phyloP scores from a whole-genome alignment of 2,888 invertebrate genomes.

The Rhimphoctona megacephalus region DNA sequence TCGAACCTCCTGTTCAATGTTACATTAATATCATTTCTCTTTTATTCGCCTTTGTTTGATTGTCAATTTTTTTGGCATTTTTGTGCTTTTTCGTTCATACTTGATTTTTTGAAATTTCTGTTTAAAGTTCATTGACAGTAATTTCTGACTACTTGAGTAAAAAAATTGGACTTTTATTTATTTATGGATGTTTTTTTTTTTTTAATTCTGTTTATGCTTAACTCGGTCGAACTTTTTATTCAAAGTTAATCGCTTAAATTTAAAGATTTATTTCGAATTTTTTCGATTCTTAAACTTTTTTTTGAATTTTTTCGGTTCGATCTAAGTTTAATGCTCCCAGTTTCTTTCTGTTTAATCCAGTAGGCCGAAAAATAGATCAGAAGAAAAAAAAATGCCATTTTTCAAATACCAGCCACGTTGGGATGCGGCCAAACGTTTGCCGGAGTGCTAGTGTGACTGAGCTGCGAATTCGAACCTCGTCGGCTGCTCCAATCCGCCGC shows the following conservation, averaged over 20 bases:
- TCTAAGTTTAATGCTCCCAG: slow-evolving; percentile 48
- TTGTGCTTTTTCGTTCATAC: neutral
- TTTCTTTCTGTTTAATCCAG: neutral
- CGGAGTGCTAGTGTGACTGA: slow-evolving; percentile 79
- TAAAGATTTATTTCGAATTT: neutral
- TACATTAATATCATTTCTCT: neutral
- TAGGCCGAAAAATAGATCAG: neutral
- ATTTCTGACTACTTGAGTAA: no score
- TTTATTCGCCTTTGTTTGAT: neutral
- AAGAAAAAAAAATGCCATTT: slow-evolving; percentile 21
- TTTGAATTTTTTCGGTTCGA: neutral
- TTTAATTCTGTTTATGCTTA: neutral
- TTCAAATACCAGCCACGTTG: slow-evolving; percentile 74
- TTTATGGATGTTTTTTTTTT: neutral
- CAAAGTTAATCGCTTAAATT: neutral
- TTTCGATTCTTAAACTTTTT: neutral
- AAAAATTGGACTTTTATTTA: no score
- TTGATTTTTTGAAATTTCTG: neutral
- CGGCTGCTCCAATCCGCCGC: slow-evolving; percentile 78
- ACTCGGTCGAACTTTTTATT: neutral
- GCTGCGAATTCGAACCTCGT: slow-evolving; percentile 79
- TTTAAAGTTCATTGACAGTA: no score
- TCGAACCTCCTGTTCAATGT: slow-evolving; percentile 72
- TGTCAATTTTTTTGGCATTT: neutral
- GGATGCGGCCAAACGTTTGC: slow-evolving; percentile 80